Conservation (phyloP, 1,140 invertebrate genomes). For the Trichomalopsis sarcophagae region DNA sequence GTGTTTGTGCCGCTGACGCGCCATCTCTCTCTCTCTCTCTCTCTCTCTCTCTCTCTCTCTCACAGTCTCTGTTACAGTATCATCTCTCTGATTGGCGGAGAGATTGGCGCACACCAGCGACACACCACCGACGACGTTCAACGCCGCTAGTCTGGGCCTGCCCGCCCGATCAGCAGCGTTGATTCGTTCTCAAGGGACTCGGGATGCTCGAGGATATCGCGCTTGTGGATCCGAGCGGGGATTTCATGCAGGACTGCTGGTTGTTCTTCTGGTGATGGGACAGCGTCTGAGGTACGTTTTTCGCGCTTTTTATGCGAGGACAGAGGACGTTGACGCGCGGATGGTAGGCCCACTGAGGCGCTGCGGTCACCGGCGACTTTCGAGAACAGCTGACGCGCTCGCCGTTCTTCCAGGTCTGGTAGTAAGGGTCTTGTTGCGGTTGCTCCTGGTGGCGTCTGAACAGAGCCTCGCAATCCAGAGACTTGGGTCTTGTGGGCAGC, state of each 20-base stretch:
- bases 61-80: not conserved
- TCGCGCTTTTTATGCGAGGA: conserved; percentile 77
- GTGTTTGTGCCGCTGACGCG: not conserved
- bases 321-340: conserved; percentile 68
- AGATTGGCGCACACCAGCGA: not conserved
- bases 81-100: not conserved
- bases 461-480: conserved; percentile 50
- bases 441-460: not conserved
- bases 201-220: conserved; percentile 32
- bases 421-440: conserved; percentile 76
- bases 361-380: conserved; percentile 75
- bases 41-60: not conserved
- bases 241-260: conserved; percentile 41
- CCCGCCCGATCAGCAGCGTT: conserved; percentile 26
- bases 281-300: conserved; percentile 72
- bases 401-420: conserved; percentile 76
- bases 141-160: not conserved
- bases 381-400: conserved; percentile 55
- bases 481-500: conserved; percentile 63
- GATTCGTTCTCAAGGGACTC: conserved; percentile 9
- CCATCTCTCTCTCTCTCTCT: not conserved
- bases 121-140: not conserved
- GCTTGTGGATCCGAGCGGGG: conserved; percentile 19
- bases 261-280: not conserved
- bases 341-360: conserved; percentile 71